These are phyloP conservation scores for Globicephala melas DNA, from an alignment of 2,113 vertebrate species.

Conservation along the genomic window DNA sequence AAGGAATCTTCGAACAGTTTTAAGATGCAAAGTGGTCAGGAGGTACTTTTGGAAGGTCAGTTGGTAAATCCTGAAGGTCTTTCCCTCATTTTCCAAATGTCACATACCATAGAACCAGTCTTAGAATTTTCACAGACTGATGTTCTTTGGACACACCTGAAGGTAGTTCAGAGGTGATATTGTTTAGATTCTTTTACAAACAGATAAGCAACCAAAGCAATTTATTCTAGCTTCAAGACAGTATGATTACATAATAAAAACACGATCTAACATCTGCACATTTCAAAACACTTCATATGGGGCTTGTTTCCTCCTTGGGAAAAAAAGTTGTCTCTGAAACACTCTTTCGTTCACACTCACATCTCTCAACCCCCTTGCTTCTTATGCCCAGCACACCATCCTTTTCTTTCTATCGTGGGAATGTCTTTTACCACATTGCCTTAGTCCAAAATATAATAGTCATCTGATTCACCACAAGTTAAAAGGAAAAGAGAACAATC, in stretches of 20 bases:
- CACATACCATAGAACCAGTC: not conserved
- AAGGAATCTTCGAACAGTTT: conserved; percentile 23
- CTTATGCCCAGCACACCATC: not conserved
- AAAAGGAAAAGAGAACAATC: not conserved
- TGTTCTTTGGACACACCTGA: not conserved
- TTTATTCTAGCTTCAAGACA: not conserved
- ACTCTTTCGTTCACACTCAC: not conserved
- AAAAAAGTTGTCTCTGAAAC: not conserved
- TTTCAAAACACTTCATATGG: not conserved
- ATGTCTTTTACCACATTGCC: not conserved
- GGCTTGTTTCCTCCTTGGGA: not conserved
- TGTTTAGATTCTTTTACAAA: too few species aligned
- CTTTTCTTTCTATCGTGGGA: not conserved
- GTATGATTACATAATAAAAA: not conserved
- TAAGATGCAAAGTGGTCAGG: not conserved
- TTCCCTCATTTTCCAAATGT: not conserved
- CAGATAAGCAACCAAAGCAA: not conserved
- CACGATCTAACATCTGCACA: not conserved
- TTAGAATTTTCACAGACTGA: not conserved
- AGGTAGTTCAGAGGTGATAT: not conserved
- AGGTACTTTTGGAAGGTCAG: not conserved
- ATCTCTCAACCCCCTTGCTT: not conserved
- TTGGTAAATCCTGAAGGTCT: not conserved
- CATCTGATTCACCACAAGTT: not conserved
- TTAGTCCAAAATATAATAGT: not conserved